phyloP scores from a whole-genome alignment of 2,113 vertebrate genomes.

The Tursiops truncatus region DNA sequence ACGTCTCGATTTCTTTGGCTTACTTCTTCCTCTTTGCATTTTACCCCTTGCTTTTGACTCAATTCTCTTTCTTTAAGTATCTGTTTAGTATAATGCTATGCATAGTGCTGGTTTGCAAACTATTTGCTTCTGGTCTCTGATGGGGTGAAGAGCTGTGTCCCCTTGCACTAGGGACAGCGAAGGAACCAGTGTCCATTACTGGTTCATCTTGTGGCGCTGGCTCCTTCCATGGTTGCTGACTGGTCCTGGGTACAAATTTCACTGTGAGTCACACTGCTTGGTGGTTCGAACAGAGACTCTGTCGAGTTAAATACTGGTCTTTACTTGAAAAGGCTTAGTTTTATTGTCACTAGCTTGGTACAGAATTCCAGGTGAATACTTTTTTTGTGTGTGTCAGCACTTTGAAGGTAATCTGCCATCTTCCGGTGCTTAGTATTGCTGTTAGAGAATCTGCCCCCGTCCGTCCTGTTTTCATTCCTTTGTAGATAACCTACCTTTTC shows the following conservation, averaged over 20 bases:
- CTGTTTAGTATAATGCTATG: not conserved
- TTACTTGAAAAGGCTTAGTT: not conserved
- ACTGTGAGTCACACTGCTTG: not conserved
- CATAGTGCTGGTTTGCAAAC: not conserved
- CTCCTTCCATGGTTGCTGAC: not conserved
- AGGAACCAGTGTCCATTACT: not conserved
- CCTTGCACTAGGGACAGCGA: not conserved
- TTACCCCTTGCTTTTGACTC: not conserved
- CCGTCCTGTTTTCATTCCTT: too few species aligned
- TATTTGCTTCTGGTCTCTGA: not conserved
- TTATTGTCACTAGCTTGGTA: not conserved
- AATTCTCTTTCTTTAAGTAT: not conserved
- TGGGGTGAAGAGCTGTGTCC: not conserved
- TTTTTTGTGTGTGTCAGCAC: not conserved
- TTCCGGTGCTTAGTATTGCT: not conserved
- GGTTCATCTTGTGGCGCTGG: fast-evolving
- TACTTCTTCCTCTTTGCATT: too few species aligned
- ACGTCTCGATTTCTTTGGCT: not conserved
- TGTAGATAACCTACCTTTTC: not conserved
- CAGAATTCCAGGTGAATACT: not conserved
- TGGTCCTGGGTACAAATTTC: not conserved
- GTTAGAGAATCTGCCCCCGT: not conserved
- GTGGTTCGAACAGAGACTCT: not conserved
- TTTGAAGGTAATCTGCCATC: not conserved
- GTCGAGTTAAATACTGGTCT: not conserved